Conservation (phyloP, 2,888 invertebrate genomes). For the Scaptomyza caliginosa region DNA sequence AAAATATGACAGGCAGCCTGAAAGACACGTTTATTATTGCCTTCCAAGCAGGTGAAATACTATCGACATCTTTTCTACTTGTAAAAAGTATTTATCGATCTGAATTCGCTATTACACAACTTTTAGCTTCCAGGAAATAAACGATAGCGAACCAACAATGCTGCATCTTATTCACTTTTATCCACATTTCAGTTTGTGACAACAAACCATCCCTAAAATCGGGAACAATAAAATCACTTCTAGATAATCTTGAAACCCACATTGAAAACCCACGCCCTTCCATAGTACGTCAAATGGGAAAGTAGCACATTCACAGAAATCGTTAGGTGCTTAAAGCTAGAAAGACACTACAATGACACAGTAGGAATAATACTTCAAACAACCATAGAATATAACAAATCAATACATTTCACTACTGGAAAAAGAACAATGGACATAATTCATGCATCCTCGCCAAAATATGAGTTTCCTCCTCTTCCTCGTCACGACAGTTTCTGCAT, state of each 20-base stretch:
- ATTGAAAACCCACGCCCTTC: no score
- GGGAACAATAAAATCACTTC: constrained; percentile 11
- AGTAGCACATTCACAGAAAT: constrained; percentile 37
- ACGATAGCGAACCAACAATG: constrained; percentile 49
- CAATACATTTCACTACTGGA: constrained; percentile 3
- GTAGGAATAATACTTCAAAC: constrained; percentile 2
- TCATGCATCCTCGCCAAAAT: neutral
- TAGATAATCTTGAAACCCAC: constrained; percentile 21
- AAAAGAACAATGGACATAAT: constrained; percentile 10
- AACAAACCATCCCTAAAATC: constrained; percentile 29
- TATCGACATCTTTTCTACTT: constrained; percentile 47
- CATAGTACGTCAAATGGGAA: constrained; percentile 39
- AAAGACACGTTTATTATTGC: no score
- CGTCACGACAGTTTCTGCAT: no score
- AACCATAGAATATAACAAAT: constrained; percentile 10
- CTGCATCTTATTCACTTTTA: no score
- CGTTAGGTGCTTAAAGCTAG: constrained; percentile 33
- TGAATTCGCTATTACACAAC: constrained; percentile 49
- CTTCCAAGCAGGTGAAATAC: constrained; percentile 16
- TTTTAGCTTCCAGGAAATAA: constrained; percentile 42
- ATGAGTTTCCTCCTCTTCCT: no score
- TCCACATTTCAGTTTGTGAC: no score
- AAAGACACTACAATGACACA: constrained; percentile 11
- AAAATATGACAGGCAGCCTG: constrained; percentile 49
- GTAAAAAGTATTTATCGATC: constrained; percentile 40